Conservation (phyloP, 2,888 invertebrate genomes). For the Xylota sylvarum region DNA sequence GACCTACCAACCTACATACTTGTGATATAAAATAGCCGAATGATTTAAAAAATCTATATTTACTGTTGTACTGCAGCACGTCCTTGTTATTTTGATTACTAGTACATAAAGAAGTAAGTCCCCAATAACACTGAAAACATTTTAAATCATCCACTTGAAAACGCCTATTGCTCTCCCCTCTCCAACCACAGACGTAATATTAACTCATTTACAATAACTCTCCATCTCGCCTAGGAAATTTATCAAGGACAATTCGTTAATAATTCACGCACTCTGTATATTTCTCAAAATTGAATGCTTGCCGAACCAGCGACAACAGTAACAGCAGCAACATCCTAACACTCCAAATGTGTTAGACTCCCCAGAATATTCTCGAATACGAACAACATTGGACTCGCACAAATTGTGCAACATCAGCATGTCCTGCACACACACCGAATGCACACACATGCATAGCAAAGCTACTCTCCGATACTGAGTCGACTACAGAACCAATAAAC, state of each 20-base stretch:
- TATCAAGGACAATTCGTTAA: conserved; percentile 76
- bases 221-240: conserved; percentile 43
- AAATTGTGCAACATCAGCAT: conserved; percentile 75
- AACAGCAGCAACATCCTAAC: conserved; percentile 20
- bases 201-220: conserved; percentile 40
- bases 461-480: conserved; percentile 33
- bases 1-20: too few relatives aligned
- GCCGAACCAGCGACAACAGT: neutral
- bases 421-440: conserved; percentile 58
- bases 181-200: conserved; percentile 13
- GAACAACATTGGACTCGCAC: conserved; percentile 47
- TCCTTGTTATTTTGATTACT: too few relatives aligned
- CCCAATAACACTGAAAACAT: neutral
- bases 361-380: neutral
- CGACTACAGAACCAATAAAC: conserved; percentile 73
- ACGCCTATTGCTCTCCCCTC: neutral
- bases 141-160: neutral
- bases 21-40: too few relatives aligned
- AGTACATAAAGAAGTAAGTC: too few relatives aligned
- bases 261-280: conserved; percentile 71
- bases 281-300: conserved; percentile 68
- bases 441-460: neutral
- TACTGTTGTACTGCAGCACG: too few relatives aligned
- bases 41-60: too few relatives aligned
- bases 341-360: conserved; percentile 31